These are phyloP conservation scores for Myrmecophaga tridactyla DNA, from an alignment of 2,113 vertebrate species.

Conservation along the genomic window DNA sequence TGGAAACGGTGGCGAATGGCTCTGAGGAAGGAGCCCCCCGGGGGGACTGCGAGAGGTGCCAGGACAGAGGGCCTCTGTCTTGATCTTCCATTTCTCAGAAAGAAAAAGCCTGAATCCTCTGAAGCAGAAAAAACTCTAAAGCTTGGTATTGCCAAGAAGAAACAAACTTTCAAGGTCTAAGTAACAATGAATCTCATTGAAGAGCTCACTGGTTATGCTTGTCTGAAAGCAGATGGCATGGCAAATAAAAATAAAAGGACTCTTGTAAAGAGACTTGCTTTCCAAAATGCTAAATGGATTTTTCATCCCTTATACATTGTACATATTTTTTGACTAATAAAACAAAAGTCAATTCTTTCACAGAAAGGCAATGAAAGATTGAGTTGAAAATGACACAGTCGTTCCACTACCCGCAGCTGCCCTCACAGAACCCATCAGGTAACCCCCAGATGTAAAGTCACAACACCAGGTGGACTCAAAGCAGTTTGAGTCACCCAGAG, in stretches of 20 bases:
- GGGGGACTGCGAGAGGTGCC: neutral
- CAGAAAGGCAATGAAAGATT: conserved; percentile 53
- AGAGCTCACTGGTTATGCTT: conserved; percentile 43
- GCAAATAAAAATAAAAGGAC: conserved; percentile 47
- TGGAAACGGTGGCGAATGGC: conserved; percentile 13
- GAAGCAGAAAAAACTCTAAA: conserved; percentile 2
- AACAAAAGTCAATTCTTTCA: conserved; percentile 44
- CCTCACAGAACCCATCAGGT: neutral
- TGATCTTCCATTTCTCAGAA: conserved; percentile 27
- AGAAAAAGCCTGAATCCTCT: neutral
- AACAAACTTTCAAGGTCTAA: conserved; percentile 53
- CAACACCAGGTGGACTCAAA: neutral
- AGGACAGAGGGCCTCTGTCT: conserved; percentile 17
- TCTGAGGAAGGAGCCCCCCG: neutral
- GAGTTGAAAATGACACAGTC: conserved; percentile 18
- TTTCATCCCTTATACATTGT: conserved; percentile 9
- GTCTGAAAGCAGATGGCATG: conserved; percentile 53
- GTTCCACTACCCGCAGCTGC: neutral
- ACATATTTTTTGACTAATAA: conserved; percentile 11
- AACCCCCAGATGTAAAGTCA: neutral
- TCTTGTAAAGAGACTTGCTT: conserved; percentile 36
- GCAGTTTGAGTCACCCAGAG: neutral
- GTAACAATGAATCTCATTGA: conserved; percentile 52
- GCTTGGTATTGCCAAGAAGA: conserved; percentile 53
- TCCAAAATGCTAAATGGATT: conserved; percentile 44